Base-by-base conservation (phyloP, 92 coral and sea anemone species). In the Nematostella vectensis region DNA sequence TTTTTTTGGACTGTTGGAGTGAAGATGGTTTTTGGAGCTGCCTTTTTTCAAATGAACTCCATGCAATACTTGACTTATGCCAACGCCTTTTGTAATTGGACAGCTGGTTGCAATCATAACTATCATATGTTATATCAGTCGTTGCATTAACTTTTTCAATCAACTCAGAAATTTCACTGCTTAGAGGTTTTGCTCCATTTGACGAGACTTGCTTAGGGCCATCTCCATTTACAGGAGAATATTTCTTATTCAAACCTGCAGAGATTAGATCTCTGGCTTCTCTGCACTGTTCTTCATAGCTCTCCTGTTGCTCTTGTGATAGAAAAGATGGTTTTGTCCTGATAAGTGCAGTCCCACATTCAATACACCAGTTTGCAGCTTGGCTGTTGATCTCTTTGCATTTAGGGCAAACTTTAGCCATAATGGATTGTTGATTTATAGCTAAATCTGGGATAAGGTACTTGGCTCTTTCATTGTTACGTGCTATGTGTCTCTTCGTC, bases 311-410 rank as follows among this genome's bases (percentile, higher is more conserved):
- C 29, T 62, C 54, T 19, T 48, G 29, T 29, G 83, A 63, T 45
- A 85, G 25, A 6, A 58, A 21, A 10, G 83, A 31, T 2, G 85
- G 82, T 45, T 71, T 48, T 0, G 78, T 50, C 29, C 44, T 70
- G 59, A 78, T 48, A n/a, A 93, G 61, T 8, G 93, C 88, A 19
- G 67, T 59, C 0, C 99, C 99, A 57, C 99, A 93, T 43, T 93
- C 99, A 27, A 78, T 78, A 9, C 99, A 93, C 96, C 99, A 93
- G 59, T 93, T 86, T 0, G 94, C 89, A 40, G 57, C 75, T 39
- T 48, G 61, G 47, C 84, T 83, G 39, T 87, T 82, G 16, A 82
- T 48, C 38, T 86, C 85, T 6, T 65, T 3, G 29, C 99, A 93
- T 3, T 66, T 67, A 22, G 79, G 81, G 31, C 99, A 93, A 28